Percentiles rank a stretch among this genome's conserved stretches.
These are phyloP conservation scores for Formica aserva DNA, from an alignment of 2,888 invertebrate species.

Conservation along the genomic window DNA sequence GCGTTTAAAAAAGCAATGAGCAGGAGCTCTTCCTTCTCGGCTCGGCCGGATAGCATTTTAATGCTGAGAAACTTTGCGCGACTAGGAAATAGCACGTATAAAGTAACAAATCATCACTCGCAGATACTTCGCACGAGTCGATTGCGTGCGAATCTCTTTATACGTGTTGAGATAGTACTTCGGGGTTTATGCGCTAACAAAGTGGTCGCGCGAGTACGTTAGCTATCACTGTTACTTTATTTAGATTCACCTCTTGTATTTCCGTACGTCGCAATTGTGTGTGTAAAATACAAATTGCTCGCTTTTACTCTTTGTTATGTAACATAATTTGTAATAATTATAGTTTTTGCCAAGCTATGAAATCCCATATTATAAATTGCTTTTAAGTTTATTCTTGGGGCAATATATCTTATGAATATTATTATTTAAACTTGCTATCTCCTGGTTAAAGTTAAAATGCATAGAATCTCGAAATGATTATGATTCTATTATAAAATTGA, in stretches of 20 bases:
- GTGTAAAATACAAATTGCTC: not conserved
- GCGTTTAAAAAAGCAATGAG: conserved; percentile 44
- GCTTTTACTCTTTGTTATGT: not conserved
- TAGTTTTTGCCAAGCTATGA: not conserved
- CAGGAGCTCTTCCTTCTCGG: conserved; percentile 58
- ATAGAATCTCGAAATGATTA: not conserved
- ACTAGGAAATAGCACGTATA: conserved; percentile 61
- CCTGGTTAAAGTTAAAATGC: not conserved
- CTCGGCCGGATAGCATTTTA: conserved; percentile 70
- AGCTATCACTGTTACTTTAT: conserved; percentile 7
- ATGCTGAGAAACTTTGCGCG: conserved; percentile 76
- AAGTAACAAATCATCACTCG: conserved; percentile 30
- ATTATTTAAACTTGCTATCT: not conserved
- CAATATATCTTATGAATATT: not conserved
- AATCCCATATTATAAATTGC: not conserved
- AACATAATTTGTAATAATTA: not conserved
- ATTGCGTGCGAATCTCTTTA: conserved; percentile 15
- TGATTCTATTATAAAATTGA: not conserved
- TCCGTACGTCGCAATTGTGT: not conserved
- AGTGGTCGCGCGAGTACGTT: not conserved
- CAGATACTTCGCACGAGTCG: conserved; percentile 5
- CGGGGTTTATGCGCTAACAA: conserved; percentile 64
- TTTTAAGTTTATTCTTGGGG: not conserved
- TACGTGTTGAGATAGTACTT: conserved; percentile 34
- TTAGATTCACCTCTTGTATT: not conserved